These are phyloP conservation scores for Oncorhynchus clarkii DNA, from an alignment of 2,113 vertebrate genomes.

Conservation along the genomic window DNA sequence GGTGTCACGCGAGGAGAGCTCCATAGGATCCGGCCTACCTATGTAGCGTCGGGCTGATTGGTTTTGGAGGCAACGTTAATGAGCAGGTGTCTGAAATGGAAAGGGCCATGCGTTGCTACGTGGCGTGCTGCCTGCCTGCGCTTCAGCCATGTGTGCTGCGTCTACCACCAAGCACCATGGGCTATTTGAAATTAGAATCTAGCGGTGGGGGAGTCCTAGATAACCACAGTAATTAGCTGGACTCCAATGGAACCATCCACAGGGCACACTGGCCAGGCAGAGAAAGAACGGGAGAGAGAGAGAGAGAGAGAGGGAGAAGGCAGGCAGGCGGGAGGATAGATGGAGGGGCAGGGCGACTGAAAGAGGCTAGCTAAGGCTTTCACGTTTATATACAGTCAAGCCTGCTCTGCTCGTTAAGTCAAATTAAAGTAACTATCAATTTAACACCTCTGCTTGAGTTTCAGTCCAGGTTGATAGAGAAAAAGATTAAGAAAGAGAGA, in stretches of 20 bases:
- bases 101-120: neutral
- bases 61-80: constrained; percentile 25
- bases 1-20: neutral
- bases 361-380: constrained; percentile 2
- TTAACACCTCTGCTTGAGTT: no score
- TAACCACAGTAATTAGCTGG: constrained; percentile 73
- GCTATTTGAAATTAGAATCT: constrained; percentile 73
- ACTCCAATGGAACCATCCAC: constrained; percentile 65
- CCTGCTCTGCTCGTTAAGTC: neutral
- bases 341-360: constrained; percentile 5
- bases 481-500: neutral
- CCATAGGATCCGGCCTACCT: neutral
- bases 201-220: constrained; percentile 54
- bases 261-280: constrained; percentile 35
- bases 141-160: constrained; percentile 32
- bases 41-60: constrained; percentile 1
- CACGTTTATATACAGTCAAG: neutral
- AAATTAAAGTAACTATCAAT: neutral
- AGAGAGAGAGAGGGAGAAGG: neutral
- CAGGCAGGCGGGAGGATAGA: neutral
- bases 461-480: constrained; percentile 3
- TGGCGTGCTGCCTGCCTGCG: constrained; percentile 9
- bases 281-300: constrained; percentile 11
- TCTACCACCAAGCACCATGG: constrained; percentile 57
- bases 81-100: constrained; percentile 26